Evolutionary conservation across 2,113 vertebrate species (phyloP).

Genomic region (Colossoma macropomum): DNA sequence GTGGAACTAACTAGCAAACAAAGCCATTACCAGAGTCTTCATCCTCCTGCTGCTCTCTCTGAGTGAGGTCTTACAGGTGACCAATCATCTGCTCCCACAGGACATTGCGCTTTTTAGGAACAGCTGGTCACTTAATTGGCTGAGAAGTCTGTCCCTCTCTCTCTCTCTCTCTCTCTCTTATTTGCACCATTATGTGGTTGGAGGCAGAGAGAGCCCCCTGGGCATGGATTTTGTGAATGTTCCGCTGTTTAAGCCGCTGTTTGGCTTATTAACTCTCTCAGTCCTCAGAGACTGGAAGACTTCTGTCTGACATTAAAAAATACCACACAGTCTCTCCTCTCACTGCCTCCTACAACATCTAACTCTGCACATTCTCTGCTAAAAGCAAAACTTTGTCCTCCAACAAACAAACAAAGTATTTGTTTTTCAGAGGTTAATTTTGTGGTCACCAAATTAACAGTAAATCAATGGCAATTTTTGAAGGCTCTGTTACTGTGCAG

Average conservation of each 20-base stretch:
- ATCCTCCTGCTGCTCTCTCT: slow-evolving; percentile 38
- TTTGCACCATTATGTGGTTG: slow-evolving; percentile 41
- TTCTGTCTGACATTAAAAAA: slow-evolving; percentile 51
- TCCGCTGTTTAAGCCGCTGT: slow-evolving; percentile 58
- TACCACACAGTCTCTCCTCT: not conserved
- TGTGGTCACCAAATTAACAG: not conserved
- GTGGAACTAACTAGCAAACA: slow-evolving; percentile 48
- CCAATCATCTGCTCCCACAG: slow-evolving; percentile 49
- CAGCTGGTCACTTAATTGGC: slow-evolving; percentile 72
- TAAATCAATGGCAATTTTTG: not conserved
- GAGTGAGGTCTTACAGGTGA: slow-evolving; percentile 56
- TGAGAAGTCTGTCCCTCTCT: slow-evolving; percentile 63
- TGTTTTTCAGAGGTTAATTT: not conserved
- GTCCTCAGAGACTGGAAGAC: slow-evolving; percentile 60
- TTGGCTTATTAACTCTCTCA: slow-evolving; percentile 60
- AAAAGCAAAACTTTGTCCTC: not conserved
- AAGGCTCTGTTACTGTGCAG: not conserved
- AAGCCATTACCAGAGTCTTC: slow-evolving; percentile 44
- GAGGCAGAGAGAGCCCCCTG: slow-evolving; percentile 53
- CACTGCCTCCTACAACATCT: not conserved
- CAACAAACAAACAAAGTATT: not conserved
- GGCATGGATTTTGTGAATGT: slow-evolving; percentile 58
- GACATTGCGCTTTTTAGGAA: slow-evolving; percentile 58
- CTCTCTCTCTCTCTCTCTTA: slow-evolving; percentile 18
- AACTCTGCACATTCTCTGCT: not conserved